Evolutionary conservation across 2,797 vertebrate species (phyloP), one percentile per base, ranked within the genome.

Genomic region (Gallirallus australis): DNA sequence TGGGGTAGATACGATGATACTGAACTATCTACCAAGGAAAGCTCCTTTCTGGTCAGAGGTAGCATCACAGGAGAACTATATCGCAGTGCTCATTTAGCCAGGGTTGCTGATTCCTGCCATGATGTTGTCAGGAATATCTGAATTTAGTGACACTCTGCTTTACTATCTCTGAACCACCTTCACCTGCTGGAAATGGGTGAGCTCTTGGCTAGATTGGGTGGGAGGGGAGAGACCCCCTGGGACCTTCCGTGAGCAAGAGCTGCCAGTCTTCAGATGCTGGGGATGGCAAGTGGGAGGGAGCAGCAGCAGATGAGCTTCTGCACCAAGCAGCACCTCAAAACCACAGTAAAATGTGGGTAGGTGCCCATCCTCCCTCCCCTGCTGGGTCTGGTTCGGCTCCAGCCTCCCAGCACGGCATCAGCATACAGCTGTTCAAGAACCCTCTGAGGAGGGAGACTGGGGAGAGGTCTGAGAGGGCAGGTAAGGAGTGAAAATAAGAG

Each of bases 241-340:
- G 50, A 15, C 24, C 6, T 12, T 11, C 37, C 0, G 0, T 28
- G 15, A 70, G 42, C 35, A 11, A 25, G 61, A 20, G 12, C 52
- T 1, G 2, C 5, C 24, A 28, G 53, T n/a, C 60, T 45, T 28
- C 1, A 4, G 52, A 4, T 0, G 1, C 72, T 18, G 45, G 66
- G 31, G 27, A 20, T 7, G 50, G 50, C 56, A 27, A 45, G 42
- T 0, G 3, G 31, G 54, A 24, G 39, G n/a, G 31, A 35, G 53
- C 31, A 24, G 47, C 18, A 20, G 48, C 19, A 39, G 47, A 4
- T 2, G 75, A 53, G 52, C 23, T 45, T 5, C 30, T 31, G 63
- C 24, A 5, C 1, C 0, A 57, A 31, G 37, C 2, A 16, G 25
- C 47, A 19, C 7, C 53, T 35, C 57, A 2, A 13, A 18, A 60